Conservation (phyloP, 2,113 vertebrate genomes). For the Salvelinus fontinalis region DNA sequence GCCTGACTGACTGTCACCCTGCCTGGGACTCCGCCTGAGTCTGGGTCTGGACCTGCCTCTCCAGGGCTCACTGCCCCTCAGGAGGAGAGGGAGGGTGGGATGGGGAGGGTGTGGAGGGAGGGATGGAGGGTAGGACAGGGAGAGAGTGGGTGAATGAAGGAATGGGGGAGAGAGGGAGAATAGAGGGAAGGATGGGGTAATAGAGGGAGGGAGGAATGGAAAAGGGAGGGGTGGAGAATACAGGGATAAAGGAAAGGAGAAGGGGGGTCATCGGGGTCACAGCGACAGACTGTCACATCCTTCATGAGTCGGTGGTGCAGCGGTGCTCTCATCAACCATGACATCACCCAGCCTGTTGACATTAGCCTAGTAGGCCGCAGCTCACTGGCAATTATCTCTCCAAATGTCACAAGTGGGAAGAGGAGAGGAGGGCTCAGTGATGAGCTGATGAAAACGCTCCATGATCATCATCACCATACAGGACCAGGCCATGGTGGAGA, state of each 20-base stretch:
- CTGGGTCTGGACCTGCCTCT: not conserved
- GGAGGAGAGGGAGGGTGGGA: not conserved
- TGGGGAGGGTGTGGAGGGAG: not conserved
- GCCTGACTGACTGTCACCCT: slow-evolving; percentile 18
- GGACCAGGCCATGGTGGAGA: not conserved
- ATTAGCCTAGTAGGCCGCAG: slow-evolving; percentile 30
- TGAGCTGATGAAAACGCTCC: slow-evolving; percentile 32
- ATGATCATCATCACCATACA: not conserved
- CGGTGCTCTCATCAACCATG: slow-evolving; percentile 15
- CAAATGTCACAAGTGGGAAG: slow-evolving; percentile 33
- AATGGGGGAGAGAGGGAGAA: not conserved
- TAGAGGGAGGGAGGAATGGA: not conserved
- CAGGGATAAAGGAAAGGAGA: not conserved
- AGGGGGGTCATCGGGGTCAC: not conserved
- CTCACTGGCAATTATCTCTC: slow-evolving; percentile 29
- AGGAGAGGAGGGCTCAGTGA: slow-evolving; percentile 22
- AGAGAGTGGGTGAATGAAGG: not conserved
- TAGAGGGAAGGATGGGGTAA: not conserved
- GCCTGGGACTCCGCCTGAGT: slow-evolving; percentile 19
- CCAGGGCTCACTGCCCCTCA: not conserved
- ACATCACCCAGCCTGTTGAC: slow-evolving; percentile 33
- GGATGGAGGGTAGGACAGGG: not conserved
- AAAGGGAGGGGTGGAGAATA: not conserved
- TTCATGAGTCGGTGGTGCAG: slow-evolving; percentile 21
- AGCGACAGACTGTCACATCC: slow-evolving; percentile 14